Evolutionary conservation across 2,888 invertebrate genomes (phyloP), one percentile per base, ranked within the genome.

Genomic region (Brenthis hecate): DNA sequence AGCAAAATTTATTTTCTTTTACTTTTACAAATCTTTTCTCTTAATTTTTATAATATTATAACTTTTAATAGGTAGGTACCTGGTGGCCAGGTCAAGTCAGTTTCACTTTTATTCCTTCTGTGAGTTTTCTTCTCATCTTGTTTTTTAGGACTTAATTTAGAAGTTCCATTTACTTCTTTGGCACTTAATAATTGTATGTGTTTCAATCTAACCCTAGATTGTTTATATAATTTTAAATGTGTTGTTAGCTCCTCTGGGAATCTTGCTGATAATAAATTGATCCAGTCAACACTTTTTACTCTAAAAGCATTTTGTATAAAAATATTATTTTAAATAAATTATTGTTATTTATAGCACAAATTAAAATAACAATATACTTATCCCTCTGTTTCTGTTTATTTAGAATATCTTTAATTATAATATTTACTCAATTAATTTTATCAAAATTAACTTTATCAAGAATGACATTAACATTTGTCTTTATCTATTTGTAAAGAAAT

Each of bases 161-260:
- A 80, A 48, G 84, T 89, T 0, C 90, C 91, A 72, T 91, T 91
- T 4, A 88, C 77, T 16, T 92, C 91, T 83, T 91, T 91, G 75
- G 84, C 83, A 81, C 87, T 92, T 79, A 92, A 78, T 75, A 91
- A 72, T 76, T 90, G 85, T 74, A 89, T 76, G 69, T 89, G 91
- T 84, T 92, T 92, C 72, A 92, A 75, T 65, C 94, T 79, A 70
- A 91, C 94, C 79, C 94, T 91, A 0, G 98, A 96, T 82, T 97
- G 96, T 76, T 98, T 95, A 84, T 96, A 98, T 28, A 98, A 89
- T 74, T 97, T 94, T 74, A 98, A 94, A 89, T 98, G 98, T 36
- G 96, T 96, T 1, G 98, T 98, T 73, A 97, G 95, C 88, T 98
- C 98, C 86, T 98, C 98, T 1, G 98, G 97, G 70, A 98, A 94